Evolutionary conservation across 2,797 vertebrate species (phyloP), one percentile per base, ranked within the genome.

Genomic region (Coregonus sp.): DNA sequence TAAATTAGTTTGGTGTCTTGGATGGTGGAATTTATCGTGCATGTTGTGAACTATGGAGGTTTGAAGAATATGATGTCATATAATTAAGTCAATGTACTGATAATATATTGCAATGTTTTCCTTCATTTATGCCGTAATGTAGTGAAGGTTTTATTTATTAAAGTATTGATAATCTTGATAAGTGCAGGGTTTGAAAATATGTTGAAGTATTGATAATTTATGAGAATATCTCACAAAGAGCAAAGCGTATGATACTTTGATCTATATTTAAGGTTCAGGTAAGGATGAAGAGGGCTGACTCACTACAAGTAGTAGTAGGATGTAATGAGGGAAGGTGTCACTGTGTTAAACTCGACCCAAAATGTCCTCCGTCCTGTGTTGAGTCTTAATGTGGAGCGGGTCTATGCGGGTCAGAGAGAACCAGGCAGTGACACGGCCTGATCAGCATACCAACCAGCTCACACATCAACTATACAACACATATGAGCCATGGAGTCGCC

Each of bases 371-470:
- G 2, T 74, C n/a, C 20, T 31, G 35, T 6, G 52, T 47, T 47
- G 40, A 40, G 37, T 47, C 16, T 61, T 65, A 9, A 66, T 72
- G 20, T 73, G 33, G n/a, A 67, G 54, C 9, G 6, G 70, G 25
- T n/a, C 16, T 3, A n/a, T n/a, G 4, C 3, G 52, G 29, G n/a
- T 68, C 40, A 25, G 35, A 59, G 20, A 74, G 78, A 72, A 54
- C 15, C 29, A 0, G 31, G 40, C 31, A 6, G 3, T 63, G 11
- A 74, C 31, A 1, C 18, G 59, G 9, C 33, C 25, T n/a, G 67
- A 75, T 76, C 31, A 20, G 68, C 78, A 65, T 40, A 4, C 40
- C 70, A 78, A 65, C 51, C 50, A 75, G 65, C 50, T 18, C 31
- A 72, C 33, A 5, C 35, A 50, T 72, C 37, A 47, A 31, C n/a